Conservation (phyloP, 1,140 invertebrate genomes). For the Drosophila nasuta region DNA sequence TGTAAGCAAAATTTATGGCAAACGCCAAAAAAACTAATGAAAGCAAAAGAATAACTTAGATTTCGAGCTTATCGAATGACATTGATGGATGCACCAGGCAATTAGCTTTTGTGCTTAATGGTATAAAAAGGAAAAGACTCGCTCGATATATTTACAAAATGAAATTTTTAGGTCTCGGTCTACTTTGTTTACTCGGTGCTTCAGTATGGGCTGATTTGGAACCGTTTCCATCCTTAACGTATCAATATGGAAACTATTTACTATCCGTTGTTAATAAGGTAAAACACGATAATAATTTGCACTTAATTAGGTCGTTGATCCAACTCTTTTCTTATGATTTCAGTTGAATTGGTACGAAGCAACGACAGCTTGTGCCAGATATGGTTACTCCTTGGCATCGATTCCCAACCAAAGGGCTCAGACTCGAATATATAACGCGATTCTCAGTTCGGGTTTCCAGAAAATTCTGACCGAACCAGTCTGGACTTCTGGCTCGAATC, state of each 20-base stretch:
- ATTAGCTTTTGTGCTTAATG: slow-evolving; percentile 32
- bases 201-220: not conserved
- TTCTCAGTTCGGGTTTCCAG: not conserved
- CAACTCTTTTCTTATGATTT: not conserved
- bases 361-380: slow-evolving; percentile 12
- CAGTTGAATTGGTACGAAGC: slow-evolving; percentile 38
- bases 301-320: not conserved
- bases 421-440: not conserved
- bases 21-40: slow-evolving; percentile 31
- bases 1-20: slow-evolving; percentile 67
- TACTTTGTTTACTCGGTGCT: slow-evolving; percentile 23
- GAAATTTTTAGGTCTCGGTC: slow-evolving; percentile 25
- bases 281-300: not conserved
- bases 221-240: slow-evolving; percentile 2
- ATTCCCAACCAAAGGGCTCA: not conserved
- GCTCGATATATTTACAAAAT: slow-evolving; percentile 22
- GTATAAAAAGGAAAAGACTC: slow-evolving; percentile 31
- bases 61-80: slow-evolving; percentile 55
- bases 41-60: slow-evolving; percentile 19
- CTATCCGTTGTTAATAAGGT: slow-evolving; percentile 20
- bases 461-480: slow-evolving; percentile 12
- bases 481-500: slow-evolving; percentile 34
- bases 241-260: not conserved
- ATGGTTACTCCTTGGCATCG: slow-evolving; percentile 9
- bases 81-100: slow-evolving; percentile 52